These are phyloP conservation scores for Eulacestoma nigropectus DNA, from an alignment of 2,113 vertebrate species.

Conservation along the genomic window DNA sequence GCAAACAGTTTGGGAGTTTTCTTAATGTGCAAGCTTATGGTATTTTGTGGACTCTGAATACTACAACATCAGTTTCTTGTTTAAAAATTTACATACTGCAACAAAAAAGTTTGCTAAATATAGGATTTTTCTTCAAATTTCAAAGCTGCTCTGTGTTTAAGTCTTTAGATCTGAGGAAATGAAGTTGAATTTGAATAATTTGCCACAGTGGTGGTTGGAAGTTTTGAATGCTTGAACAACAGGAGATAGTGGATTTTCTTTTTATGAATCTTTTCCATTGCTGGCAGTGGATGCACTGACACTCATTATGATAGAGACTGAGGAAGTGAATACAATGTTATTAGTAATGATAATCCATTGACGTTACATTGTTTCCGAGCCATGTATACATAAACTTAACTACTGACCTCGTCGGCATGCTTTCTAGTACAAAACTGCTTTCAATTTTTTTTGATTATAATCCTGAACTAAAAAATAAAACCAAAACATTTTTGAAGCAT, in stretches of 20 bases:
- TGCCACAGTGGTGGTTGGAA: background rate
- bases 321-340: background rate
- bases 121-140: background rate
- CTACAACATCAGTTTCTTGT: background rate
- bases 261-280: background rate
- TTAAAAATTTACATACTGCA: background rate
- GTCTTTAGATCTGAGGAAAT: background rate
- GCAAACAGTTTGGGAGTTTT: background rate
- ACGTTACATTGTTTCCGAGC: background rate
- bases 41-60: background rate
- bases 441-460: background rate
- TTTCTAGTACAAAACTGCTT: background rate
- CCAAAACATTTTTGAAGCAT: background rate
- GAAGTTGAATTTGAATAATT: background rate
- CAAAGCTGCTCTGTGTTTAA: background rate
- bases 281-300: background rate
- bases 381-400: background rate
- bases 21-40: background rate
- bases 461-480: background rate
- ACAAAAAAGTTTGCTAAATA: background rate
- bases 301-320: background rate
- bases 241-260: background rate
- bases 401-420: background rate
- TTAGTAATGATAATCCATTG: background rate
- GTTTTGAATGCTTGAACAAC: background rate